Evolutionary conservation across 2,888 invertebrate species (phyloP), one percentile per base, ranked within the genome.

Genomic region (Phengaris alcon): DNA sequence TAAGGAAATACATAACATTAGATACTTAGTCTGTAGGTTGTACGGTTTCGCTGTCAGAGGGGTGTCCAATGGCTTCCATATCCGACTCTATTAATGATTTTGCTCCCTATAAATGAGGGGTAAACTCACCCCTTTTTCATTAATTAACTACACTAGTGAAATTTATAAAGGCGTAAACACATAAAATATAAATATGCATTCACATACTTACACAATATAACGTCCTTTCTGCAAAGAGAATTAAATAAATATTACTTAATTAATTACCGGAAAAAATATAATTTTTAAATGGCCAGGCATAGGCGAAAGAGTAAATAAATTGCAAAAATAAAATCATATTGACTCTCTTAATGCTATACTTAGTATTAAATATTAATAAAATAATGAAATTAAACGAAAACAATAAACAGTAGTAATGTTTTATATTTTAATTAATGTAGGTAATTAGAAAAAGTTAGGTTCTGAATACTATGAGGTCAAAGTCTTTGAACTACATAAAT

Each of bases 71-170:
- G 80, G 80, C 80, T 80, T 80, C 81, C 54, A 73, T 73, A 74
- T 70, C 73, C 73, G 77, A 79, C 80, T 80, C 80, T 77, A 77
- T 75, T 76, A 76, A 81, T 80, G n/a, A 80, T 80, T 9, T n/a
- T 22, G 22, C 52, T 52, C 52, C 70, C 48, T 72, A 35, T 15
- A 13, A 10, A 52, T 6, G 15, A 51, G 70, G 22, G 22, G 51
- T 72, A 15, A 6, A 51, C 10, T 54, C 13, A 52, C 6, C 72
- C 54, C 35, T 54, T 70, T 72, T 52, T 9, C 52, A 12, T 54
- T 35, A 52, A 35, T 72, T 69, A 13, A n/a, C 46, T 48, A 68
- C 48, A n/a, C 59, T 8, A 59, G 22, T 7, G 9, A n/a, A 22
- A 9, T n/a, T 59, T 6, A 59, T n/a, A 59, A 59, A 59, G 59